Evolutionary conservation across 2,888 invertebrate genomes (phyloP).

Genomic region (Caenorhabditis wallacei): DNA sequence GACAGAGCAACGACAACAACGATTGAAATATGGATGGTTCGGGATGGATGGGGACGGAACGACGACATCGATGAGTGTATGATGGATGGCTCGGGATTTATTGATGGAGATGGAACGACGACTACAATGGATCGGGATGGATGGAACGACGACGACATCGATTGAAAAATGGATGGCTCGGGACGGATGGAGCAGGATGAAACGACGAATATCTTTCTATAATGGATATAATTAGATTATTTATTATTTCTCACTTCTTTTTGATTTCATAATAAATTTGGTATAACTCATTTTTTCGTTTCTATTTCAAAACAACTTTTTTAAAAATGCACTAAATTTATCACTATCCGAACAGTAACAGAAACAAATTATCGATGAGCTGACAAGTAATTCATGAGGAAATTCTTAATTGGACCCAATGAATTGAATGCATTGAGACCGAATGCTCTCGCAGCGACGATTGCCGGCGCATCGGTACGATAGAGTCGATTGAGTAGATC

Average conservation of each 20-base stretch:
- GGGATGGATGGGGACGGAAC: neutral
- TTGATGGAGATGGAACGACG: slow-evolving; percentile 1
- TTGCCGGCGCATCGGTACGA: slow-evolving; percentile 74
- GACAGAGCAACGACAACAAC: slow-evolving; percentile 6
- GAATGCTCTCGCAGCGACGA: slow-evolving; percentile 80
- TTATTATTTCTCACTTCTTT: no score
- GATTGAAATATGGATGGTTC: neutral
- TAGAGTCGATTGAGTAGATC: slow-evolving; percentile 65
- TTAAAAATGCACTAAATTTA: neutral
- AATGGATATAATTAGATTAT: no score
- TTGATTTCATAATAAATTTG: no score
- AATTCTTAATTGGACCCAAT: slow-evolving; percentile 54
- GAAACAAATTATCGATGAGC: slow-evolving; percentile 34
- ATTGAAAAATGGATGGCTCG: slow-evolving; percentile 9
- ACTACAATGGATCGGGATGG: slow-evolving; percentile 12
- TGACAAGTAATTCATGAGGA: slow-evolving; percentile 60
- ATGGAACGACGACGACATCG: slow-evolving; percentile 11
- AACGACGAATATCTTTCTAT: neutral
- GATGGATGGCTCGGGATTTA: slow-evolving; percentile 11
- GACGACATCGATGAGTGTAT: slow-evolving; percentile 10
- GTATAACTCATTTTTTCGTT: no score
- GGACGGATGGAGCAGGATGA: slow-evolving; percentile 1
- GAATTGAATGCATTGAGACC: slow-evolving; percentile 76
- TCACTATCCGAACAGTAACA: neutral
- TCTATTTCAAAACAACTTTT: no score